phyloP scores from a whole-genome alignment of 2,888 invertebrate genomes.

The Acleris literana region DNA sequence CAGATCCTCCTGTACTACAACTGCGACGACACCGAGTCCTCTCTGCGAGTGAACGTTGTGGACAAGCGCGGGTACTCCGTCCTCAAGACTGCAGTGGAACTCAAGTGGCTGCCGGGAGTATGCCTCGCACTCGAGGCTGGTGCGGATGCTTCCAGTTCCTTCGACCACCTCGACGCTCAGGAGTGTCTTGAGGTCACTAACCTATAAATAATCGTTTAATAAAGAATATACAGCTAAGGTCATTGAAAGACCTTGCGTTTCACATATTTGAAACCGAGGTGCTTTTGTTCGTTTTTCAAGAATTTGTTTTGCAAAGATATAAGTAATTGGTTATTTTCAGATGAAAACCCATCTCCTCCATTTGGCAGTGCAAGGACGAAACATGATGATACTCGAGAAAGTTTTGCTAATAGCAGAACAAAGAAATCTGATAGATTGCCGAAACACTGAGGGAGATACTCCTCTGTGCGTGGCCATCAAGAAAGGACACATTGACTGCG shows the following conservation, averaged over 20 bases:
- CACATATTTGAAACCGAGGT: no score
- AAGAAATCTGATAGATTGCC: slow-evolving; percentile 46
- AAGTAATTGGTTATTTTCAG: slow-evolving; percentile 9
- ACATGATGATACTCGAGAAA: slow-evolving; percentile 50
- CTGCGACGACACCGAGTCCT: slow-evolving; percentile 45
- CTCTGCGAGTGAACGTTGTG: slow-evolving; percentile 25
- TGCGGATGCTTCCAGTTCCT: slow-evolving; percentile 45
- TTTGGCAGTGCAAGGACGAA: slow-evolving; percentile 53
- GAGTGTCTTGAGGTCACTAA: slow-evolving; percentile 17
- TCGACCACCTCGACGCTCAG: slow-evolving; percentile 41
- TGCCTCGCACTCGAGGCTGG: slow-evolving; percentile 52
- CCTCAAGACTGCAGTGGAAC: slow-evolving; percentile 52
- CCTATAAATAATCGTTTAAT: not conserved
- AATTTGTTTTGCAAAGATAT: not conserved
- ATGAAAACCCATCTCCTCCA: slow-evolving; percentile 51
- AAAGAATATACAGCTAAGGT: not conserved
- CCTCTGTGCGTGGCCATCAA: slow-evolving; percentile 50
- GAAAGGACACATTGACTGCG: slow-evolving; percentile 46
- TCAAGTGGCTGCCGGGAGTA: slow-evolving; percentile 53
- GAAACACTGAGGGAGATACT: slow-evolving; percentile 46
- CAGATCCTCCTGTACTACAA: slow-evolving; percentile 37
- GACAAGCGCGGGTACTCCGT: slow-evolving; percentile 49
- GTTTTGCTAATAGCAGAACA: slow-evolving; percentile 50
- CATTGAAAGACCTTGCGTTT: no score
- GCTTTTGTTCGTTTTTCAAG: no score